Conservation (phyloP, 2,888 invertebrate genomes). For the Oligia fasciuncula region DNA sequence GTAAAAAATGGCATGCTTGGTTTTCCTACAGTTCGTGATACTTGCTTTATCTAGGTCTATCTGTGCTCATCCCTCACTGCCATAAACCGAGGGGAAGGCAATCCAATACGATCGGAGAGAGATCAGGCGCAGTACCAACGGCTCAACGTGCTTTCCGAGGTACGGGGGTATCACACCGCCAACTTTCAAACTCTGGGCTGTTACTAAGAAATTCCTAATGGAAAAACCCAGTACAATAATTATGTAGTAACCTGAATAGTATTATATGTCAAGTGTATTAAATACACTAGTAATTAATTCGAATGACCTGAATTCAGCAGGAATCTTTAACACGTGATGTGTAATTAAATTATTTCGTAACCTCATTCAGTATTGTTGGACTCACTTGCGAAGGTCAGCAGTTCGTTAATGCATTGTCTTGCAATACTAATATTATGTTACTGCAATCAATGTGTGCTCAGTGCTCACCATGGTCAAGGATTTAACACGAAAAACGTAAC, state of each 20-base stretch:
- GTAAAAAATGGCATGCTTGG: too few relatives aligned
- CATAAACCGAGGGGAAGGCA: background rate
- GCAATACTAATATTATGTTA: background rate
- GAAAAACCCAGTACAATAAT: too few relatives aligned
- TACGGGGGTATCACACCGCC: background rate
- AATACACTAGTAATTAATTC: constrained; percentile 10
- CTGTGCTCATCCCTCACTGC: background rate
- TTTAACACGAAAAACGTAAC: background rate
- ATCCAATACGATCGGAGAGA: background rate
- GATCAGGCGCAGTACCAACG: background rate
- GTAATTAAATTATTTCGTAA: constrained; percentile 29
- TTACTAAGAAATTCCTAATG: background rate
- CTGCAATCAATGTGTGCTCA: constrained; percentile 15
- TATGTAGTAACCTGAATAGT: background rate
- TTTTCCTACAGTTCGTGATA: too few relatives aligned
- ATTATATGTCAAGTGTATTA: background rate
- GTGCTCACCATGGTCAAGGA: constrained; percentile 1
- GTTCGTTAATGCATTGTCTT: constrained; percentile 28
- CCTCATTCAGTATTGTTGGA: background rate
- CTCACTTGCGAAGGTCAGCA: constrained; percentile 18
- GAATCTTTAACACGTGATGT: background rate
- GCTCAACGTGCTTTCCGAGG: background rate
- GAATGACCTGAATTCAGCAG: constrained; percentile 6
- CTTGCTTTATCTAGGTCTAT: too few relatives aligned
- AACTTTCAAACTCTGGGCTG: background rate